A percentile compares a stretch with the other conserved stretches of the same genome.
phyloP scores from a whole-genome alignment of 2,888 invertebrate genomes.

The Chloroclysta siterata region DNA sequence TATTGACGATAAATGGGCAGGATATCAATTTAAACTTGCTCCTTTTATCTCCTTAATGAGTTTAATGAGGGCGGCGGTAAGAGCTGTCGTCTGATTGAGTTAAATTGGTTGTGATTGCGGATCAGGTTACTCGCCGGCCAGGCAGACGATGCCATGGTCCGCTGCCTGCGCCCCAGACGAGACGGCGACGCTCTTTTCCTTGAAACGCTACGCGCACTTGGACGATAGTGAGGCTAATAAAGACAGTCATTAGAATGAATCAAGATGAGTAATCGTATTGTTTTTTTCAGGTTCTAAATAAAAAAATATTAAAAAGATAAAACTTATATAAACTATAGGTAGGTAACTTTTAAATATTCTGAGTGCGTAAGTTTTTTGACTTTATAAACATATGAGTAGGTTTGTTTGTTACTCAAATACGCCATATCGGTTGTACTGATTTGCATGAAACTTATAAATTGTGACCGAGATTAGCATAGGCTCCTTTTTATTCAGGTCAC shows the following conservation, averaged over 20 bases:
- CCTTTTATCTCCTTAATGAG: conserved; percentile 34
- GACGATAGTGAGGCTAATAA: conserved; percentile 6
- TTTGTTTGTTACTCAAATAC: too few relatives aligned
- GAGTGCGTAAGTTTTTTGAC: too few relatives aligned
- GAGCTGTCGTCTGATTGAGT: conserved; percentile 61
- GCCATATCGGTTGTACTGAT: too few relatives aligned
- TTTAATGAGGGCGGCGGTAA: conserved; percentile 34
- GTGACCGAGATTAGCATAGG: too few relatives aligned
- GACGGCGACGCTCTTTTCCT: conserved; percentile 44
- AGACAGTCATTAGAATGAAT: neutral
- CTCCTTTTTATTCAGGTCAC: too few relatives aligned
- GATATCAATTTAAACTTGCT: conserved; percentile 34
- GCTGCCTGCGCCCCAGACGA: conserved; percentile 51
- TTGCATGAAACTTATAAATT: too few relatives aligned
- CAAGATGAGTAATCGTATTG: neutral
- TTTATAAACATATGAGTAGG: too few relatives aligned
- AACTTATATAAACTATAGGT: too few relatives aligned
- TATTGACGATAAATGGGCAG: conserved; percentile 20
- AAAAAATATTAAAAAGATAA: too few relatives aligned
- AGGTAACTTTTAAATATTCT: too few relatives aligned
- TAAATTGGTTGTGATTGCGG: conserved; percentile 71
- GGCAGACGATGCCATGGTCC: conserved; percentile 54
- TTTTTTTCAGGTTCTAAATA: neutral
- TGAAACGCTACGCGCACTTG: conserved; percentile 32
- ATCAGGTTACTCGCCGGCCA: conserved; percentile 63